These are phyloP conservation scores for Crematogaster levior DNA, from an alignment of 2,888 invertebrate genomes.

Conservation along the genomic window DNA sequence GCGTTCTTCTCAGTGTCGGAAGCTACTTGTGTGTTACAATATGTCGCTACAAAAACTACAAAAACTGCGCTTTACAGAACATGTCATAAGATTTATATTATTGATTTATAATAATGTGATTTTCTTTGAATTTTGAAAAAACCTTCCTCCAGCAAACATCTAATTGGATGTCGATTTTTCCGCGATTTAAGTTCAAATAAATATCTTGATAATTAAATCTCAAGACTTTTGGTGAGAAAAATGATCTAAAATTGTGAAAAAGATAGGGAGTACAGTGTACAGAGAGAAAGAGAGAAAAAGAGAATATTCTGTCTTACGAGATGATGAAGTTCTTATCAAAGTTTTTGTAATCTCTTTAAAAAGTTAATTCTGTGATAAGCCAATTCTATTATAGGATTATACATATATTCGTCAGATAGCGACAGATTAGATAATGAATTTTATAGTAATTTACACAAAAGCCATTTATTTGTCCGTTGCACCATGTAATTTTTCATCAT, in stretches of 20 bases:
- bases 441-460: not conserved
- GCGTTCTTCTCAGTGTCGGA: not conserved
- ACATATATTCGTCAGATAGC: not conserved
- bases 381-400: not conserved
- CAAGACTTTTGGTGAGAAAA: not conserved
- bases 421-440: conserved; percentile 16
- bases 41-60: not conserved
- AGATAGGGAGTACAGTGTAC: not conserved
- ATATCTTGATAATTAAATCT: not conserved
- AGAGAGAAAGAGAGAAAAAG: not conserved
- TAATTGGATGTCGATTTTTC: not conserved
- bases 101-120: not conserved
- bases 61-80: not conserved
- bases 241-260: not conserved
- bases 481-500: not conserved
- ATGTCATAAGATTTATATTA: not conserved
- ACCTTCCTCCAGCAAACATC: not conserved
- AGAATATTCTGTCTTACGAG: not conserved
- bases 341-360: conserved; percentile 11
- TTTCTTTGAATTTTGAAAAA: not conserved
- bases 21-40: conserved; percentile 4
- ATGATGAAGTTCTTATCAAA: conserved; percentile 2
- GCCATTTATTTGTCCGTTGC: not conserved
- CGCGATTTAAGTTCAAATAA: not conserved
- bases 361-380: conserved; percentile 20